phyloP scores from a whole-genome alignment of 2,888 invertebrate genomes.

The Mactromeris polynyma region DNA sequence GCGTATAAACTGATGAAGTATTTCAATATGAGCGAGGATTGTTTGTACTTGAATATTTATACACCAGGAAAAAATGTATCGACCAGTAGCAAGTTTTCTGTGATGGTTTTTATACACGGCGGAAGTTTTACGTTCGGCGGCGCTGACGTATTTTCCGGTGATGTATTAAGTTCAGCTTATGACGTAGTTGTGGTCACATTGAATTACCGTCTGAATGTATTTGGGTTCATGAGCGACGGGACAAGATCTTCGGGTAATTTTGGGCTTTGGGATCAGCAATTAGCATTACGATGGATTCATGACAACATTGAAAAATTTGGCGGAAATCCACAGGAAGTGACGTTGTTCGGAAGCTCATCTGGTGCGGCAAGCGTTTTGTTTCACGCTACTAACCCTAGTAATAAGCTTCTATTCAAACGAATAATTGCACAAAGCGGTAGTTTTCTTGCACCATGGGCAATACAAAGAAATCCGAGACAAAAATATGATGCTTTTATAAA shows the following conservation, averaged over 20 bases:
- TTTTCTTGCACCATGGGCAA: conserved; percentile 53
- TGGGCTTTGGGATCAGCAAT: conserved; percentile 96
- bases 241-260: conserved; percentile 91
- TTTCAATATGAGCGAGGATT: conserved; percentile 93
- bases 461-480: conserved; percentile 62
- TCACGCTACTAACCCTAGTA: conserved; percentile 74
- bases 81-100: conserved; percentile 89
- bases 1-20: conserved; percentile 23
- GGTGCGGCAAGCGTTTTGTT: conserved; percentile 74
- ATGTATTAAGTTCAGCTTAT: conserved; percentile 93
- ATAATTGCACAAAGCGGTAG: conserved; percentile 78
- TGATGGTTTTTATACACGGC: conserved; percentile 97
- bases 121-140: conserved; percentile 97
- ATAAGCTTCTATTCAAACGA: conserved; percentile 69
- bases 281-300: conserved; percentile 97
- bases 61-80: conserved; percentile 89
- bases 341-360: conserved; percentile 81
- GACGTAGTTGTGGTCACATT: conserved; percentile 97
- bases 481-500: conserved; percentile 91
- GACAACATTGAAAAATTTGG: conserved; percentile 91
- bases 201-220: conserved; percentile 96
- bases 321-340: conserved; percentile 76
- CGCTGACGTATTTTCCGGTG: conserved; percentile 88
- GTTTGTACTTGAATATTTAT: conserved; percentile 97
- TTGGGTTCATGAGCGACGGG: conserved; percentile 94